Conservation (phyloP, 1,140 invertebrate genomes). For the Saccostrea echinata region DNA sequence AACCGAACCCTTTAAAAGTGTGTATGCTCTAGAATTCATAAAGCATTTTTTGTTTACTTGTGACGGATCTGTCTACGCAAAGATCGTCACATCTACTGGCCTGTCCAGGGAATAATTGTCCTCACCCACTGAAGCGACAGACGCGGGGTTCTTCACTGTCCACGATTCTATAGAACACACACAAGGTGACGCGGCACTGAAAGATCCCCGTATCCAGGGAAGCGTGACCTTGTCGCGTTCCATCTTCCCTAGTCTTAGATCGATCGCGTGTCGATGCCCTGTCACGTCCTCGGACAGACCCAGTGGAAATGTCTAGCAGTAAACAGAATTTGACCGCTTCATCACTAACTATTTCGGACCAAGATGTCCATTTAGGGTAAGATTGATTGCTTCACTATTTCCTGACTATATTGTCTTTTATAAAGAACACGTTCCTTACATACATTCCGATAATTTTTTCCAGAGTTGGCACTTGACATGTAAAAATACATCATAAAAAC, state of each 20-base stretch:
- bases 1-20: neutral
- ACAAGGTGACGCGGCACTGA: too few relatives aligned
- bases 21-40: neutral
- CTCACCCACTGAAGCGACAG: neutral
- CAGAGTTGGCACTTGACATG: too few relatives aligned
- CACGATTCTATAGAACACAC: too few relatives aligned
- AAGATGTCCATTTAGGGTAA: conserved; percentile 12
- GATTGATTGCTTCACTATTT: neutral
- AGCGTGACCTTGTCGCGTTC: neutral
- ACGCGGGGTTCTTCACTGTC: too few relatives aligned
- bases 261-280: neutral
- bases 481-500: too few relatives aligned
- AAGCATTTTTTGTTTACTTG: neutral
- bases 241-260: neutral
- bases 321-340: conserved; percentile 13
- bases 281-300: neutral
- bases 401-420: neutral
- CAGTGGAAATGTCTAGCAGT: neutral
- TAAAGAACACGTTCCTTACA: too few relatives aligned
- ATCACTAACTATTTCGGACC: neutral
- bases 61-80: neutral
- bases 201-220: neutral
- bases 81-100: neutral
- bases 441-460: too few relatives aligned
- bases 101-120: neutral